Evolutionary conservation across 2,797 vertebrate genomes (phyloP).

Genomic region (Spinus pinus): DNA sequence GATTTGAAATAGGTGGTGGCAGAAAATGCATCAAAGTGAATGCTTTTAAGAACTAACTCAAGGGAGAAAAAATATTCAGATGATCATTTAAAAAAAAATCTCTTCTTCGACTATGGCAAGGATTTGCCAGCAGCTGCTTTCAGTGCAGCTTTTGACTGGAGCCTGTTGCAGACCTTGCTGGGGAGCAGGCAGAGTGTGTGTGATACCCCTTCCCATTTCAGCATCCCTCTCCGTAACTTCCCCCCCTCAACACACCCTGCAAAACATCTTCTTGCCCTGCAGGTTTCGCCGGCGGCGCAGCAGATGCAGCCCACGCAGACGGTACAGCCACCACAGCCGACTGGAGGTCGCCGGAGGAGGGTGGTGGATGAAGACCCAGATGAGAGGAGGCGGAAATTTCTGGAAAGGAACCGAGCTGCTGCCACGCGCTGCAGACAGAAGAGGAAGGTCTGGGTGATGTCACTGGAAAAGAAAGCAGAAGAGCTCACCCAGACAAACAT

Average conservation of each 20-base stretch:
- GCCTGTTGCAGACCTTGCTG: constrained; percentile 40
- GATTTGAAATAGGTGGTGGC: background rate
- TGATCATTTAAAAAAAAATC: background rate
- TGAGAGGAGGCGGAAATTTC: constrained; percentile 95
- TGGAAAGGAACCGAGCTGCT: constrained; percentile 96
- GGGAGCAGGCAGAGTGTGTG: background rate
- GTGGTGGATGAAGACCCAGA: constrained; percentile 97
- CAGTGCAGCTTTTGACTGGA: constrained; percentile 42
- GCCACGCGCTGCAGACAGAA: constrained; percentile 98
- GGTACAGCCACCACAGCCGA: constrained; percentile 90
- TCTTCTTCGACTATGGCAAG: constrained; percentile 51
- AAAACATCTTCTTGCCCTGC: background rate
- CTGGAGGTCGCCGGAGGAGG: constrained; percentile 90
- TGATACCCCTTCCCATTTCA: background rate
- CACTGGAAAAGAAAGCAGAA: constrained; percentile 99
- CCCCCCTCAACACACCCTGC: background rate
- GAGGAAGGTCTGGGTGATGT: constrained; percentile 99
- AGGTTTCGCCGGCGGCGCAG: constrained; percentile 95
- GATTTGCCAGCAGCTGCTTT: constrained; percentile 45
- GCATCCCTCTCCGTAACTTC: background rate
- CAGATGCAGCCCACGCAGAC: constrained; percentile 98
- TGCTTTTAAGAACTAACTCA: constrained; percentile 25
- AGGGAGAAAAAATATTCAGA: background rate
- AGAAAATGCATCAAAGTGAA: constrained; percentile 7
- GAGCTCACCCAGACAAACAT: constrained; percentile 99